Base-by-base conservation (phyloP, 2,113 vertebrate species). In the Bettongia penicillata region DNA sequence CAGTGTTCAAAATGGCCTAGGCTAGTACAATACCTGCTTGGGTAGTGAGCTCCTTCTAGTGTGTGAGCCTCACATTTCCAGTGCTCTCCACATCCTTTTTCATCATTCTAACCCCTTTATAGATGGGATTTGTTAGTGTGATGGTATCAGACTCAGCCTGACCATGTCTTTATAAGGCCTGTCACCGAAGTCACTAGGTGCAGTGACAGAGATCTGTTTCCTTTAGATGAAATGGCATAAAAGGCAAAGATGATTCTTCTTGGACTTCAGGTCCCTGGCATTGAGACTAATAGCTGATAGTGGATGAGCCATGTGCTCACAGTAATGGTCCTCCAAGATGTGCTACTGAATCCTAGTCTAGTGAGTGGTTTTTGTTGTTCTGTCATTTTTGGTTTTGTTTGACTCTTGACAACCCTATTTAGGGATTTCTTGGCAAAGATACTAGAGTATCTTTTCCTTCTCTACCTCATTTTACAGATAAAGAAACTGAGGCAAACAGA, bases 191-290 rank as follows among this genome's bases (percentile, higher is more conserved):
- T 43, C 92, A 51, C 16, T 43, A n/a, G 51, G 61, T 91, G 53
- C 37, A 93, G 50, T 91, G 91, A 48, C 31, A 50, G 0, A 50
- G 0, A 49, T 92, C 24, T 24, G 22, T 93, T 50, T 22, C 22
- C 4, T 89, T 89, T 92, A 52, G 47, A 22, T 3, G n/a, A 68
- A 55, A 55, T 16, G 48, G 24, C 91, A 19, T 61, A 92, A 97
- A 93, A 93, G 49, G 95, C 91, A 94, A 94, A 61, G 68, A 93
- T 94, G 77, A 68, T 31, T 94, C 48, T n/a, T 93, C 53, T 96
- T 96, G 8, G 95, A 95, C 50, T 94, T 92, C 50, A 84, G 49
- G 51, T 25, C 91, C 6, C 57, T 84, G 23, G 68, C n/a, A 84
- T 84, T 84, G 43, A 43, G 16, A 84, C n/a, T 84, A 43, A 43